A percentile compares a stretch with the other conserved stretches of the same genome.
Conservation (phyloP, 2,888 invertebrate species). For the Tromatobia lineatoria region DNA sequence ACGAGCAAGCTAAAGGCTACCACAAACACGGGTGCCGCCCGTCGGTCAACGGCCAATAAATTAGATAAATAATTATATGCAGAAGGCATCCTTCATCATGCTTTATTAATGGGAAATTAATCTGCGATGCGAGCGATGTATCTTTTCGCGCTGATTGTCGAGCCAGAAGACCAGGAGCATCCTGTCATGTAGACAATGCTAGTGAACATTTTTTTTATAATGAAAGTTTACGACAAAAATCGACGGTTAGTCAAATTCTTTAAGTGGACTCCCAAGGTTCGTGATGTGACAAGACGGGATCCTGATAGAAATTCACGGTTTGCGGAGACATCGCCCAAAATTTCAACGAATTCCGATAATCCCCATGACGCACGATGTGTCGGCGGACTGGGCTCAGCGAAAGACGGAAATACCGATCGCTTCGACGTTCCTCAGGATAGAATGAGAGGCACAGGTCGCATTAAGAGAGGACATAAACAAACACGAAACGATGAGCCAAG, state of each 20-base stretch:
- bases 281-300: slow-evolving; percentile 19
- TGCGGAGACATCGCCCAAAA: slow-evolving; percentile 23
- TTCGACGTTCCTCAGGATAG: slow-evolving; percentile 21
- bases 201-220: not conserved
- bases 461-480: not conserved
- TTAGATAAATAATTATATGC: slow-evolving; percentile 62
- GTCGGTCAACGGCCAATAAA: slow-evolving; percentile 68
- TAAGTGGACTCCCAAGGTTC: slow-evolving; percentile 22
- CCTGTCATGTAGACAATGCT: slow-evolving; percentile 8
- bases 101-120: slow-evolving; percentile 66
- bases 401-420: slow-evolving; percentile 78
- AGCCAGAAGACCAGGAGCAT: slow-evolving; percentile 17
- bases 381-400: slow-evolving; percentile 60
- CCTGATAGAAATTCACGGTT: slow-evolving; percentile 30
- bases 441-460: not conserved
- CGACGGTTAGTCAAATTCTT: slow-evolving; percentile 29
- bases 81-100: slow-evolving; percentile 40
- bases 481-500: slow-evolving; percentile 43
- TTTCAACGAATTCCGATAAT: slow-evolving; percentile 75
- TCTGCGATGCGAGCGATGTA: slow-evolving; percentile 48
- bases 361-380: slow-evolving; percentile 77
- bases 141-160: slow-evolving; percentile 28
- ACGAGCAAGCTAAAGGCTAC: slow-evolving; percentile 28
- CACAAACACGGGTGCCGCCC: slow-evolving; percentile 35
- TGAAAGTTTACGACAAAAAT: not conserved